phyloP scores from a whole-genome alignment of 1,140 invertebrate genomes.

The Bilobella aurantiaca region DNA sequence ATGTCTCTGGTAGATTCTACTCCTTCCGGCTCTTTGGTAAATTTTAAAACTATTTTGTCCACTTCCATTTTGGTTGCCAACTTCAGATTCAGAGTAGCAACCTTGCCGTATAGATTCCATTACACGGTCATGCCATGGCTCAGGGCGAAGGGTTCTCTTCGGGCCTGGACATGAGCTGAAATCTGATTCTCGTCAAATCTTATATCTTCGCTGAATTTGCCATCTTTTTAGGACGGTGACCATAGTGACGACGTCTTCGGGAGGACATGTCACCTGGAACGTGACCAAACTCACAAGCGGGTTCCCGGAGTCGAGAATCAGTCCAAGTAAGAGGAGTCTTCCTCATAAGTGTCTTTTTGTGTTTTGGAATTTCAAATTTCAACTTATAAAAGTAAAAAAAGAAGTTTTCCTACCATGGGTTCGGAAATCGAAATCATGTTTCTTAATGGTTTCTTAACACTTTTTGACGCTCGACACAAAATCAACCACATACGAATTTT shows the following conservation, averaged over 20 bases:
- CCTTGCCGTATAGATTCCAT: slow-evolving; percentile 2
- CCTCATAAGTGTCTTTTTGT: neutral
- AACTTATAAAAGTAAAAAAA: neutral
- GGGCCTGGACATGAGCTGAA: neutral
- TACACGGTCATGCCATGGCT: neutral
- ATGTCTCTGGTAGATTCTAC: too few species aligned
- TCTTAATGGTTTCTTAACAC: neutral
- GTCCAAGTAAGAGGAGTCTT: neutral
- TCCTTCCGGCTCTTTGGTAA: too few species aligned
- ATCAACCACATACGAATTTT: too few species aligned
- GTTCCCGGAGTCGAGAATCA: neutral
- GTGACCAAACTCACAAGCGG: neutral
- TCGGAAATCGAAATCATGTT: too few species aligned
- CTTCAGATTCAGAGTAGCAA: too few species aligned
- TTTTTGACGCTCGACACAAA: too few species aligned
- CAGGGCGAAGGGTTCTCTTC: neutral
- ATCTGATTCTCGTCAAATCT: neutral
- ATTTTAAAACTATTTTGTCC: too few species aligned
- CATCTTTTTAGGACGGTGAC: too few species aligned
- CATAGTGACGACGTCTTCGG: neutral
- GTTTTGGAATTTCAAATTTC: neutral
- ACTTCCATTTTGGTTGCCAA: too few species aligned
- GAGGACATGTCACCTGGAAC: neutral
- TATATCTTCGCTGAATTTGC: neutral
- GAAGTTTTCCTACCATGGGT: too few species aligned